phyloP scores from a whole-genome alignment of 1,140 invertebrate species.

The Camponotus pennsylvanicus region DNA sequence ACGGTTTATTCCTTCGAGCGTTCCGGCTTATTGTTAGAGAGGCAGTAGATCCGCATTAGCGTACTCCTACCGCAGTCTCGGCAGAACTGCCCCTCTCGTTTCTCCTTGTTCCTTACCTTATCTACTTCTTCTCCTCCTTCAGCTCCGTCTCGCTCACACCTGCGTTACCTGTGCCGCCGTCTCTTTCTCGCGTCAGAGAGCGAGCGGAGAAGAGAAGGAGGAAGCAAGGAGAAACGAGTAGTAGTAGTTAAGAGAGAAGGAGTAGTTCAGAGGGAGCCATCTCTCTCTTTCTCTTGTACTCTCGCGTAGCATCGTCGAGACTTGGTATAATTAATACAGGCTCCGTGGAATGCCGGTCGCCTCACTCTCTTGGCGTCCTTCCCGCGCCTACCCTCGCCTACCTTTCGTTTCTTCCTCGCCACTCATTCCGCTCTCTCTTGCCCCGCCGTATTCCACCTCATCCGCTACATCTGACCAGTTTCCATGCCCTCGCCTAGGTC shows the following conservation, averaged over 20 bases:
- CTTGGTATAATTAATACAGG: slow-evolving; percentile 85
- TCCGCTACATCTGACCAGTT: slow-evolving; percentile 71
- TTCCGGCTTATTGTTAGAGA: slow-evolving; percentile 76
- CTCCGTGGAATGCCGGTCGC: slow-evolving; percentile 85
- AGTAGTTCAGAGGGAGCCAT: slow-evolving; percentile 28
- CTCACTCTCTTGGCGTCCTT: slow-evolving; percentile 78
- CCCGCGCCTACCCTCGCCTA: slow-evolving; percentile 63
- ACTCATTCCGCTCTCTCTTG: slow-evolving; percentile 69
- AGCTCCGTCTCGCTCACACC: slow-evolving; percentile 1
- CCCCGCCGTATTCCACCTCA: slow-evolving; percentile 49
- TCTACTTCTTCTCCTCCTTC: slow-evolving; percentile 48
- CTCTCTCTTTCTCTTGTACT: slow-evolving; percentile 62
- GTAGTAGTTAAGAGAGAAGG: slow-evolving; percentile 55
- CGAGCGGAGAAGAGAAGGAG: slow-evolving; percentile 50
- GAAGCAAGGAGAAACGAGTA: slow-evolving; percentile 37
- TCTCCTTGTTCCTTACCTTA: slow-evolving; percentile 35
- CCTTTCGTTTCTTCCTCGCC: slow-evolving; percentile 65
- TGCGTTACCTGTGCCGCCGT: not conserved
- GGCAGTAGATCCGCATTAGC: slow-evolving; percentile 77
- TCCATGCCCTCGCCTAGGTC: slow-evolving; percentile 71
- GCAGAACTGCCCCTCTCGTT: slow-evolving; percentile 43
- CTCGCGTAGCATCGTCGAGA: slow-evolving; percentile 78
- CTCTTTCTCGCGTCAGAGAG: slow-evolving; percentile 14
- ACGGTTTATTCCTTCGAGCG: slow-evolving; percentile 71
- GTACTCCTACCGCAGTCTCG: slow-evolving; percentile 72